Conservation (phyloP, 2,113 vertebrate genomes). For the Fregetta grallaria region DNA sequence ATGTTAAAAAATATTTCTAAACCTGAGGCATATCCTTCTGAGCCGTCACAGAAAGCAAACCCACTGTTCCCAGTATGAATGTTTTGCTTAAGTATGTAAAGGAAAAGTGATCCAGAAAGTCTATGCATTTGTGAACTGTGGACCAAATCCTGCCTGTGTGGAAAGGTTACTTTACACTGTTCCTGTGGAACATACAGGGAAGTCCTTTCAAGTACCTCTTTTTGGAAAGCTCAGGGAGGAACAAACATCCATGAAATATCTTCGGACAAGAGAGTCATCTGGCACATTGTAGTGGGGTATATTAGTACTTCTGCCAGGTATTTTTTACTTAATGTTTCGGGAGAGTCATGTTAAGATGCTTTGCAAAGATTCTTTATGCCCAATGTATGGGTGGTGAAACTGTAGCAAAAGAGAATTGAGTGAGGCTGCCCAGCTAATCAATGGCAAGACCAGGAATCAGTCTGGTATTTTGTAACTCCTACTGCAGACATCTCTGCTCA, state of each 20-base stretch:
- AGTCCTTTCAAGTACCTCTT: neutral
- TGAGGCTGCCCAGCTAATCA: neutral
- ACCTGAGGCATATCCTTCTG: neutral
- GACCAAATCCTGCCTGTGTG: neutral
- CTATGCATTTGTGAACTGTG: neutral
- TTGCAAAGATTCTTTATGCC: neutral
- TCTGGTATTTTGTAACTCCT: neutral
- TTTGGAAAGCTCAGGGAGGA: neutral
- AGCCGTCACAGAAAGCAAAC: neutral
- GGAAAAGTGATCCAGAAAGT: neutral
- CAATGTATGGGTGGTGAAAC: neutral
- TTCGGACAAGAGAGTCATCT: neutral
- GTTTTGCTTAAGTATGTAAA: neutral
- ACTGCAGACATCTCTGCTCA: neutral
- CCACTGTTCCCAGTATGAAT: neutral
- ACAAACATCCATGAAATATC: neutral
- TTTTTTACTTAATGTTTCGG: neutral
- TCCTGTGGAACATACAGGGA: neutral
- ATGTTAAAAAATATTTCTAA: conserved; percentile 18
- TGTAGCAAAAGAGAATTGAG: neutral
- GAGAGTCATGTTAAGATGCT: neutral
- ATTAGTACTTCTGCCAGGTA: neutral
- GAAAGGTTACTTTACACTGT: neutral
- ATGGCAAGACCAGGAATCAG: neutral
- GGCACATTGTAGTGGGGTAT: neutral